These are phyloP conservation scores for Sorex maritimensis DNA, from an alignment of 2,797 vertebrate species.

Conservation along the genomic window DNA sequence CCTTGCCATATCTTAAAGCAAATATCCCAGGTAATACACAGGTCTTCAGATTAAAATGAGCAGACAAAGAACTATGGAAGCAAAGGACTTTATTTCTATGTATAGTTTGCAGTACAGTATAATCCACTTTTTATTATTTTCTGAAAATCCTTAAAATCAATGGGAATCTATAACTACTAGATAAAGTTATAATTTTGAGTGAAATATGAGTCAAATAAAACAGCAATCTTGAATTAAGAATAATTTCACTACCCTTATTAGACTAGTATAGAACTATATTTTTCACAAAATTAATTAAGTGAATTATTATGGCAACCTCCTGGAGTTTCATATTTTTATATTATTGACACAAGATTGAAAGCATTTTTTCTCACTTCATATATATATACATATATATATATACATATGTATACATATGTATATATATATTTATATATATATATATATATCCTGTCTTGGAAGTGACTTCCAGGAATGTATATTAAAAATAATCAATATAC, in stretches of 20 bases:
- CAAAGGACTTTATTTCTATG: not conserved
- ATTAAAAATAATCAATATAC: constrained; percentile 25
- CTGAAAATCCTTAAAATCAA: constrained; percentile 55
- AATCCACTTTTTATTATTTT: not conserved
- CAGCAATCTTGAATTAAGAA: not conserved
- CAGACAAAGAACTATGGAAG: not conserved
- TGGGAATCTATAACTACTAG: constrained; percentile 8
- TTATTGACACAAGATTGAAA: not conserved
- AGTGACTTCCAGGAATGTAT: constrained; percentile 26
- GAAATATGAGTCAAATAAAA: constrained; percentile 41
- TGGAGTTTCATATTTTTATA: constrained; percentile 30
- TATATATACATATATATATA: not conserved
- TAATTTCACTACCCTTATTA: constrained; percentile 5
- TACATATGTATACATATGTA: too few relatives aligned
- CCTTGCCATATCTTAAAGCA: not conserved
- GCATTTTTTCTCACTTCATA: constrained; percentile 17
- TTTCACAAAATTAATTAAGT: constrained; percentile 8
- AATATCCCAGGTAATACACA: not conserved
- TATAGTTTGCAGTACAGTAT: not conserved
- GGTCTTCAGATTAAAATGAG: not conserved
- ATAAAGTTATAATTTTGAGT: not conserved
- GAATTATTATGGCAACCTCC: not conserved
- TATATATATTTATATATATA: constrained; percentile 17
- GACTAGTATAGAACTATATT: not conserved
- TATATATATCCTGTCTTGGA: not conserved